Percentiles rank a stretch among this genome's conserved stretches.
phyloP scores from a whole-genome alignment of 2,797 vertebrate genomes.

The Premnoplex brunnescens region DNA sequence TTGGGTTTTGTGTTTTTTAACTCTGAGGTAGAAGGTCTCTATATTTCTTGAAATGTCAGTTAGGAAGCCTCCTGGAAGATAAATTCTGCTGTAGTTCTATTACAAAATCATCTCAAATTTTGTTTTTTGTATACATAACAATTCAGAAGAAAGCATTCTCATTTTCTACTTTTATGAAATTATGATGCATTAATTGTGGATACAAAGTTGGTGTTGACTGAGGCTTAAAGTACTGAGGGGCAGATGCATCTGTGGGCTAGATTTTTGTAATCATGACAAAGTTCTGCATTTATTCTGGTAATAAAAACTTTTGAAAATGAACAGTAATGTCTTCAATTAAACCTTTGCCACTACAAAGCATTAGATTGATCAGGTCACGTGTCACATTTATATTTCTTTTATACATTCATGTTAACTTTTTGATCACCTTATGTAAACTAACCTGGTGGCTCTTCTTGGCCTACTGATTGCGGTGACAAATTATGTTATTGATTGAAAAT shows the following conservation, averaged over 20 bases:
- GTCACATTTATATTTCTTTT: not conserved
- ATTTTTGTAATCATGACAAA: not conserved
- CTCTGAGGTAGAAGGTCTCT: not conserved
- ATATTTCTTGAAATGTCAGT: not conserved
- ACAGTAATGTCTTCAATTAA: not conserved
- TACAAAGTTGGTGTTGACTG: not conserved
- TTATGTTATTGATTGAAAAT: not conserved
- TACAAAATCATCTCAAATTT: constrained; percentile 9
- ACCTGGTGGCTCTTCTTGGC: not conserved
- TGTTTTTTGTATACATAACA: not conserved
- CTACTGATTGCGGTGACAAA: not conserved
- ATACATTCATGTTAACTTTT: not conserved
- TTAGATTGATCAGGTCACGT: not conserved
- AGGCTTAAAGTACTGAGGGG: not conserved
- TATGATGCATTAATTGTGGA: not conserved
- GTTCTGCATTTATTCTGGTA: not conserved
- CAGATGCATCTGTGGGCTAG: not conserved
- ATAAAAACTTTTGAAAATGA: not conserved
- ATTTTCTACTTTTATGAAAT: constrained; percentile 39
- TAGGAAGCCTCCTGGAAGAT: not conserved
- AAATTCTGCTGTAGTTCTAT: not conserved
- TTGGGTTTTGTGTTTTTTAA: not conserved
- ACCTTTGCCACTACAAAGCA: not conserved
- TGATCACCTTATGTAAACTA: not conserved
- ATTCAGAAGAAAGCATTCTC: not conserved